Evolutionary conservation across 1,140 invertebrate genomes (phyloP), one percentile per base, ranked within the genome.

Genomic region (Ceratina calcarata): DNA sequence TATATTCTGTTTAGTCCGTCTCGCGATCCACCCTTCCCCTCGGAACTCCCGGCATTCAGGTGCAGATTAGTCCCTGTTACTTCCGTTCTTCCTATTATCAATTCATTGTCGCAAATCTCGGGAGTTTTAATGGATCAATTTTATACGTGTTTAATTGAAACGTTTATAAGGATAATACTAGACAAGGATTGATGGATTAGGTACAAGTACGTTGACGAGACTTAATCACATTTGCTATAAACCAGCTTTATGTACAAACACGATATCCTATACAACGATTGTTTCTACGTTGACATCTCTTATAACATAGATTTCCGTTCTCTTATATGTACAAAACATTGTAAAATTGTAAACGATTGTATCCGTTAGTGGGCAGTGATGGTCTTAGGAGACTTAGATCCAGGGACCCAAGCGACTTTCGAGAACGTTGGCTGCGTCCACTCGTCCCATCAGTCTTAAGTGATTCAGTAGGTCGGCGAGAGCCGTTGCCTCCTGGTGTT

Each of bases 361-460:
- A 24, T 16, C 1, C 12, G 37, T 68, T 10, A 3, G 18, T 20
- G 24, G 51, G 51, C 74, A 76, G n/a, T 53, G 45, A 15, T 49
- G 70, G 64, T 83, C 57, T 12, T 18, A 57, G n/a, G 32, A n/a
- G 10, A n/a, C 87, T 91, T 82, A 93, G 37, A 92, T 90, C 94
- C 96, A 96, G n/a, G 96, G 96, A 65, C 97, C 97, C 81, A 97
- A 94, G 87, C 96, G 96, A 89, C 95, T 97, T 91, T 99, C 98
- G 76, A 99, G 95, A 61, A 98, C 95, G 70, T 95, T 95, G 22
- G 97, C 97, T 24, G 97, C 97, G 92, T 99, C 98, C 90, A 95
- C 95, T 69, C 98, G 94, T 18, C 98, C 97, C 97, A 99, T 99
- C 78, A 97, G 96, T 88, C 97, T 95, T 78, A 99, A 94, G 78